Evolutionary conservation across 2,113 vertebrate species (phyloP).

Genomic region (Sorex araneus): DNA sequence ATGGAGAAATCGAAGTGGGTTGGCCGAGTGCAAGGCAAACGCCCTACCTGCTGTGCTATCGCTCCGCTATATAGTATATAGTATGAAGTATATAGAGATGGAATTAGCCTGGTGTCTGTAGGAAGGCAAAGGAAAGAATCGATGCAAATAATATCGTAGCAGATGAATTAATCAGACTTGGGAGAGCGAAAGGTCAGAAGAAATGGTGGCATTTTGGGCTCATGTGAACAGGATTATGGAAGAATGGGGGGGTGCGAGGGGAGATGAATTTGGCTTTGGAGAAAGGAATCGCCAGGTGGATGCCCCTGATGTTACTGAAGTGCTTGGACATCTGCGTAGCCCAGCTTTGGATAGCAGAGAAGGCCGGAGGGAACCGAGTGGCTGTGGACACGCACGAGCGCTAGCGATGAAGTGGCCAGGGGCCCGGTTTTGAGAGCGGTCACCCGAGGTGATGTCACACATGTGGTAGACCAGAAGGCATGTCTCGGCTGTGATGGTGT

Average conservation of each 20-base stretch:
- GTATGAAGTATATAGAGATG: not conserved
- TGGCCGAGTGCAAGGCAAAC: no score
- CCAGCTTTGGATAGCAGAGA: not conserved
- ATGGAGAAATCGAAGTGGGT: no score
- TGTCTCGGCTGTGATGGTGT: not conserved
- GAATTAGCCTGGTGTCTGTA: not conserved
- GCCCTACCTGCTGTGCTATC: no score
- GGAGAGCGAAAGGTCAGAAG: constrained; percentile 26
- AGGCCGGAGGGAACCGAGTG: not conserved
- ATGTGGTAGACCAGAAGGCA: not conserved
- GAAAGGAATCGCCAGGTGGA: not conserved
- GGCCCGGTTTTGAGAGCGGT: not conserved
- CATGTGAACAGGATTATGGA: not conserved
- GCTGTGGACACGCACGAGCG: not conserved
- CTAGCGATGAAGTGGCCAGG: not conserved
- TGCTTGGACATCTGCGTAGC: constrained; percentile 12
- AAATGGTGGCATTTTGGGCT: constrained; percentile 44
- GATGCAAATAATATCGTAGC: not conserved
- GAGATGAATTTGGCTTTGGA: not conserved
- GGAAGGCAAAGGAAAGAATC: constrained; percentile 12
- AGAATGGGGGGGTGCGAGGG: not conserved
- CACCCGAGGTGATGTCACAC: not conserved
- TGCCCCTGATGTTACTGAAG: constrained; percentile 5
- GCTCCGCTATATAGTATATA: no score
- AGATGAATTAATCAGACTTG: not conserved